Percentiles rank a stretch among this genome's conserved stretches.
phyloP scores from a whole-genome alignment of 1,140 invertebrate species.

The Rhyzopertha dominica region DNA sequence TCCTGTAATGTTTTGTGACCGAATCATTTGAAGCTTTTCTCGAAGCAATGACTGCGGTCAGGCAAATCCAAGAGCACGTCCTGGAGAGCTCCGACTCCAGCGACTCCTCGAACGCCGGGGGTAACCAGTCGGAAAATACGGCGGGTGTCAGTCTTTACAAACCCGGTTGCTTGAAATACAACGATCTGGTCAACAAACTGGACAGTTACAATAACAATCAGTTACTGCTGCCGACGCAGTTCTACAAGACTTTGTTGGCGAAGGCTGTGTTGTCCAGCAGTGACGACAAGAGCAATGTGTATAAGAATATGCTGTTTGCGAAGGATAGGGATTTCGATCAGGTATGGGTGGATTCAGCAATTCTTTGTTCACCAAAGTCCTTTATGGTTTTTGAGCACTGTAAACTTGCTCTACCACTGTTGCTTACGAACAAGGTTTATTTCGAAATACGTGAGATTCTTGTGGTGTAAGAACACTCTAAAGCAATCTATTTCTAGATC shows the following conservation, averaged over 20 bases:
- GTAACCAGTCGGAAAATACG: conserved; percentile 28
- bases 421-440: too few relatives aligned
- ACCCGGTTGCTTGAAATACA: conserved; percentile 36
- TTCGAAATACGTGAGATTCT: too few relatives aligned
- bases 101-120: too few relatives aligned
- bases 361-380: too few relatives aligned
- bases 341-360: conserved; percentile 28
- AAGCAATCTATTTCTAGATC: too few relatives aligned
- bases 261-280: conserved; percentile 53
- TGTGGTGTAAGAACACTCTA: too few relatives aligned
- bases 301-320: conserved; percentile 44
- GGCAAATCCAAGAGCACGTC: conserved; percentile 32
- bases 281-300: conserved; percentile 42
- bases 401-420: too few relatives aligned
- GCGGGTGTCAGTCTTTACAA: conserved; percentile 33
- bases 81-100: conserved; percentile 40
- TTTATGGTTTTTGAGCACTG: too few relatives aligned
- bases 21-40: too few relatives aligned
- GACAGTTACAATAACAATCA: conserved; percentile 45
- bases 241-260: conserved; percentile 71
- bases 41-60: conserved; percentile 34
- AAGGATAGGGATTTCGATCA: conserved; percentile 44
- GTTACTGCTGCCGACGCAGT: conserved; percentile 66
- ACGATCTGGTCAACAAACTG: conserved; percentile 43
- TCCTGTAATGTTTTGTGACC: too few relatives aligned